Evolutionary conservation across 2,888 invertebrate species (phyloP), one percentile per base, ranked within the genome.

Genomic region (Stenchaetothrips biformis): DNA sequence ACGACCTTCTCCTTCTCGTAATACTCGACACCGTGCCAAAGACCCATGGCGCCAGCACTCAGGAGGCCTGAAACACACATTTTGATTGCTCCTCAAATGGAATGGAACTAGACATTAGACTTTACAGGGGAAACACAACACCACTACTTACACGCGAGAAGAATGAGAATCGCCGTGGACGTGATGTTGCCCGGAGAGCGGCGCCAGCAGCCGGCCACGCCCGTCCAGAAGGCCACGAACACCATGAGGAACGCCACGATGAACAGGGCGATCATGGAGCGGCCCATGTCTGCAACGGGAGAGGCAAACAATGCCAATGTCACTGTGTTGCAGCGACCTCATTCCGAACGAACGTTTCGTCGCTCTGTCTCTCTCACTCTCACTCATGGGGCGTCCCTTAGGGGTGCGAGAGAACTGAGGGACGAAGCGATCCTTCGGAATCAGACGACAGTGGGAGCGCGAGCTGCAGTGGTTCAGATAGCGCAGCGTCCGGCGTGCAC

Each of bases 11-110:
- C 96, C 86, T 95, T 95, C 88, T 98, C 97, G 86, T 95, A 96
- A 88, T 97, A 97, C 87, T 97, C 97, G 48, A 96, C 96, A 80
- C 96, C 96, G 86, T 97, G 97, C 97, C 97, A 97, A 79, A 97
- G 89, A 77, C 96, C 97, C 97, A 98, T 98, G 77, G 94, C 96
- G 81, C 96, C 96, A 53, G 97, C 97, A 83, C 96, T 93, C 84
- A 97, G 88, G 82, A 98, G 88, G 88, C 96, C 97, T 93, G 87
- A 27, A 89, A 87, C 81, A 79, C 80, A 79, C 37, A 37, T 2
- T 37, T 37, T 37, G 37, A 37, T n/a, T n/a, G n/a, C n/a, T n/a
- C n/a, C n/a, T n/a, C n/a, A n/a, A n/a, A n/a, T n/a, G n/a, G 13
- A 78, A 79, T 47, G 2, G 4, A 2, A 37, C 37, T 37, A 2